These are phyloP conservation scores for Electrophaes corylata DNA, from an alignment of 2,888 invertebrate species.

Conservation along the genomic window DNA sequence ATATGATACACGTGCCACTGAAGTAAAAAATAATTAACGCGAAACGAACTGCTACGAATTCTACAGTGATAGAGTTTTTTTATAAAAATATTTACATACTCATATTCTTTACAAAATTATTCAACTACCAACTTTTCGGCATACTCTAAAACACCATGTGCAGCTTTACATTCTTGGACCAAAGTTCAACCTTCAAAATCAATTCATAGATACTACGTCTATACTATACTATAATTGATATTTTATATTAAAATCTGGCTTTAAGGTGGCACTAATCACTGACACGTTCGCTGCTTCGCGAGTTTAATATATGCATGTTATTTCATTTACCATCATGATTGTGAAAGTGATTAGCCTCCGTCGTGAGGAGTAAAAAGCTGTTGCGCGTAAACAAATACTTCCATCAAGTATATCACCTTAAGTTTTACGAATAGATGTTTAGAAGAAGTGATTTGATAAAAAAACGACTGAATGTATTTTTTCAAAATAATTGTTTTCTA, in stretches of 20 bases:
- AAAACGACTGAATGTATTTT: too few species aligned
- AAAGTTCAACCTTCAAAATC: slow-evolving; percentile 82
- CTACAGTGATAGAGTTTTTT: slow-evolving; percentile 6
- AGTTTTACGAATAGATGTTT: too few species aligned
- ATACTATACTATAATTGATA: slow-evolving; percentile 45
- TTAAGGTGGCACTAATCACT: too few species aligned
- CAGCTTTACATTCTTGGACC: slow-evolving; percentile 81
- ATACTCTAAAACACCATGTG: slow-evolving; percentile 76
- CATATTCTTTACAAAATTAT: slow-evolving; percentile 2
- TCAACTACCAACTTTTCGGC: slow-evolving; percentile 32
- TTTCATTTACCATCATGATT: too few species aligned
- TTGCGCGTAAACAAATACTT: too few species aligned
- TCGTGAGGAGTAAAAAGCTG: too few species aligned
- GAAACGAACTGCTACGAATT: slow-evolving; percentile 6
- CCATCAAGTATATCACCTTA: too few species aligned
- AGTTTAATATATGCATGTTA: too few species aligned
- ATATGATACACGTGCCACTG: slow-evolving; percentile 15
- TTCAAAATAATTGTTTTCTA: too few species aligned
- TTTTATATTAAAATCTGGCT: slow-evolving; percentile 37
- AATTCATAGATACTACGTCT: slow-evolving; percentile 55
- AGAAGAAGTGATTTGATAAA: too few species aligned
- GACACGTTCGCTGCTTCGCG: too few species aligned
- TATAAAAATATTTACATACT: slow-evolving; percentile 32
- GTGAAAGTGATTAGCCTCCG: too few species aligned
- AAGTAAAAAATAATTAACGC: not conserved